Base-by-base conservation (phyloP, 2,113 vertebrate genomes). In the Sinocyclocheilus grahami region DNA sequence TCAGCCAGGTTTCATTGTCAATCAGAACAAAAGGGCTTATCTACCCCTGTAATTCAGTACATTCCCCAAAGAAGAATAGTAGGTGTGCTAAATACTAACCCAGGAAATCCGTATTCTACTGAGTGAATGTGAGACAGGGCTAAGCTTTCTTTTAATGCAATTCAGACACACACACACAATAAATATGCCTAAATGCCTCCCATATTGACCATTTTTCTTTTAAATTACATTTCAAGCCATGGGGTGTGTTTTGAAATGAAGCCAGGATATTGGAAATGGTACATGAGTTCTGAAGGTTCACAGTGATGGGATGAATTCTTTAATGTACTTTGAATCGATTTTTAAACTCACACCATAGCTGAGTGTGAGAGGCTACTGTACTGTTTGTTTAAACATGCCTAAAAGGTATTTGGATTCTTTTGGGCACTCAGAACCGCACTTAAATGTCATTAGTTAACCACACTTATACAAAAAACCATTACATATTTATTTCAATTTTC, bases 1-100 rank as follows among this genome's bases (percentile, higher is more conserved):
- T 84, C 63, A 58, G 72, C 46, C 63, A 86, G 83, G 85, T 85
- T 88, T 86, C 84, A 84, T 87, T 87, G 86, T 86, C 78, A 71
- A 63, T 53, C 60, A 42, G 87, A 83, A 86, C 80, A 82, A 85
- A 75, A 65, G 14, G 77, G 24, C 80, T 69, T 69, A 76, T 78
- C 58, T 84, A 81, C 75, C 82, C 78, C 39, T n/a, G 46, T 90
- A 74, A 86, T 88, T 33, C 85, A 86, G 86, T 90, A 91, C 72
- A 79, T 9, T 85, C 77, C 87, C 88, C 24, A 39, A 4, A 72
- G 63, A 82, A 76, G 46, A 78, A 67, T 83, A 85, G 87, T 6
- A 82, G 51, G 83, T 79, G 75, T 58, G 78, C 81, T 85, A 85
- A 89, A 90, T 60, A 85, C 83, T 11, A 78, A 24, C n/a, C 39